phyloP scores from a whole-genome alignment of 2,797 vertebrate genomes.

The Amblyopsis hoosieri region DNA sequence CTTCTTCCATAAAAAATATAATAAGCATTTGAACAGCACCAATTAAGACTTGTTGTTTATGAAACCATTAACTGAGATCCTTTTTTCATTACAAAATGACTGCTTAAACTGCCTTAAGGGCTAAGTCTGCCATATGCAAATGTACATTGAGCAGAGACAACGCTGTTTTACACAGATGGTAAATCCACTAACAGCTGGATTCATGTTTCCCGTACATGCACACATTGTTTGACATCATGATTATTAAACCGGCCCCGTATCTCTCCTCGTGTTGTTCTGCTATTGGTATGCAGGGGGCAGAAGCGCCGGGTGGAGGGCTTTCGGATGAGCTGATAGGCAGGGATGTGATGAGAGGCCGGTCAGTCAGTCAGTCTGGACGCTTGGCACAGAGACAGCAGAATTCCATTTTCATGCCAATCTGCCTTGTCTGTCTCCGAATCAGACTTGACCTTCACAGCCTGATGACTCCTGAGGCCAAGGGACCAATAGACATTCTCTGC shows the following conservation, averaged over 20 bases:
- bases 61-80: conserved; percentile 63
- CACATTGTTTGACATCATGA: conserved; percentile 68
- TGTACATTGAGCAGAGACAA: conserved; percentile 41
- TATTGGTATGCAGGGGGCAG: conserved; percentile 69
- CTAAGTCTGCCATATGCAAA: conserved; percentile 58
- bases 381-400: conserved; percentile 75
- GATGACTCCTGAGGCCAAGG: conserved; percentile 72
- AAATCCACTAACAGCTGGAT: conserved; percentile 69
- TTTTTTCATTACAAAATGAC: conserved; percentile 64
- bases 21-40: conserved; percentile 65
- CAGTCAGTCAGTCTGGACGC: conserved; percentile 75
- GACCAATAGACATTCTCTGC: conserved; percentile 59
- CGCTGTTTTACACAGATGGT: conserved; percentile 64
- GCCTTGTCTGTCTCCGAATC: conserved; percentile 76
- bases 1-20: conserved; percentile 53
- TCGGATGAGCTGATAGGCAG: conserved; percentile 65
- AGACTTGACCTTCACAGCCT: conserved; percentile 78
- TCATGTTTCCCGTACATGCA: conserved; percentile 57
- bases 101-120: conserved; percentile 55
- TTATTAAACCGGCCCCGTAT: conserved; percentile 59
- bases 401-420: conserved; percentile 81
- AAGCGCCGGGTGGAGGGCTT: conserved; percentile 44
- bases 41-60: conserved; percentile 51
- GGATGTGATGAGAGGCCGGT: conserved; percentile 74
- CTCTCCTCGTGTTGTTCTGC: conserved; percentile 43